Percentiles rank a stretch among this genome's conserved stretches.
phyloP scores from a whole-genome alignment of 2,797 vertebrate genomes.

The Pogoniulus pusillus region DNA sequence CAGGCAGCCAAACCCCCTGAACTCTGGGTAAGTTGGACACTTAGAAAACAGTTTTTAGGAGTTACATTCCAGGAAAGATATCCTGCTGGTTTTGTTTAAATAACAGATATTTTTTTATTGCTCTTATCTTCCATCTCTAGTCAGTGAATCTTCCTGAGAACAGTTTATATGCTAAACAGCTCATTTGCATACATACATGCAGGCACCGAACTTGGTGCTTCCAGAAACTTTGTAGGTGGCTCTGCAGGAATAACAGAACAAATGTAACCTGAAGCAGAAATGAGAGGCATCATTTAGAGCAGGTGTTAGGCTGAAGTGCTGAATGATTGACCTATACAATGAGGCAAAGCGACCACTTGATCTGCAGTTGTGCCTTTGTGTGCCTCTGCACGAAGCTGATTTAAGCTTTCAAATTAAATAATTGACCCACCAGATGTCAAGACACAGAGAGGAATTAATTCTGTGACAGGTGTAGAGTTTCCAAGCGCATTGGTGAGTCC shows the following conservation, averaged over 20 bases:
- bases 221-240: background rate
- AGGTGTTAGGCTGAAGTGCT: background rate
- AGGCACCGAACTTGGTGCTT: background rate
- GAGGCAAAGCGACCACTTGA: background rate
- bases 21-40: background rate
- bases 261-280: background rate
- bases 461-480: background rate
- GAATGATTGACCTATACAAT: background rate
- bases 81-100: background rate
- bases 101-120: background rate
- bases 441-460: background rate
- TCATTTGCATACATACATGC: background rate
- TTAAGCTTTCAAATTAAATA: background rate
- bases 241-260: constrained; percentile 3
- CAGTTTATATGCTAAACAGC: background rate
- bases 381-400: background rate
- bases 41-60: background rate
- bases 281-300: background rate
- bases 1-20: background rate
- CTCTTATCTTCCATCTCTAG: background rate
- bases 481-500: background rate
- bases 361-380: constrained; percentile 2
- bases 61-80: background rate
- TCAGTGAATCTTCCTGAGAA: background rate
- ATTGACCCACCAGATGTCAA: background rate